Evolutionary conservation across 2,113 vertebrate species (phyloP), one percentile per base, ranked within the genome.

Genomic region (Ophiodon elongatus): DNA sequence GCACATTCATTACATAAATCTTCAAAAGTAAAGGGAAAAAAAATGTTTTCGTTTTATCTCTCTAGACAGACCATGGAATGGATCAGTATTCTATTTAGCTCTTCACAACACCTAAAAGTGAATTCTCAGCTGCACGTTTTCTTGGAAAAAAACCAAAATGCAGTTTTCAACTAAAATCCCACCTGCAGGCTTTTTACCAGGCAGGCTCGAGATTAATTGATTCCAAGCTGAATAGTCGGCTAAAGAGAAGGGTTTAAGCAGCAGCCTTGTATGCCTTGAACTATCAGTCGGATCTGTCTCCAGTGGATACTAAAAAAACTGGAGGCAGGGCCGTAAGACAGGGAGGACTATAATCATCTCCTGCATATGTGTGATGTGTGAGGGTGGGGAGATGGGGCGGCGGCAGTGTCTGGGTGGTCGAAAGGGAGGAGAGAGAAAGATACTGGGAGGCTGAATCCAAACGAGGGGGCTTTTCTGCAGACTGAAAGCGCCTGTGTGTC

Each of bases 321-420:
- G 85, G 85, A 91, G 92, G 90, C 86, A 88, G 85, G 86, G 88
- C 91, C 88, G 79, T 84, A 90, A 92, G 91, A 93, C 91, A 77
- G 89, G 79, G 79, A 90, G 86, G 89, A 88, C 92, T 93, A 89
- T 94, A 92, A 94, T 94, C 93, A 93, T 92, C 88, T 84, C 84
- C 90, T 91, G 87, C 86, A 92, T 92, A 90, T 92, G 90, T 92
- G 89, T 39, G 84, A 90, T 92, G 85, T 85, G 82, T 56, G 3
- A 23, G 74, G 85, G 91, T 29, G 76, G 88, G 87, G 89, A 83
- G 87, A 92, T 89, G 88, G 90, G 91, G 91, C 73, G 83, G 90
- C 73, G 80, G 92, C 76, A 92, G 92, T 91, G 70, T 93, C 83
- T 96, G 94, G 95, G 96, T 96, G 95, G 96, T 96, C 95, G 93